Conservation (phyloP, 1,140 invertebrate genomes). For the Temnothorax curvispinosus region DNA sequence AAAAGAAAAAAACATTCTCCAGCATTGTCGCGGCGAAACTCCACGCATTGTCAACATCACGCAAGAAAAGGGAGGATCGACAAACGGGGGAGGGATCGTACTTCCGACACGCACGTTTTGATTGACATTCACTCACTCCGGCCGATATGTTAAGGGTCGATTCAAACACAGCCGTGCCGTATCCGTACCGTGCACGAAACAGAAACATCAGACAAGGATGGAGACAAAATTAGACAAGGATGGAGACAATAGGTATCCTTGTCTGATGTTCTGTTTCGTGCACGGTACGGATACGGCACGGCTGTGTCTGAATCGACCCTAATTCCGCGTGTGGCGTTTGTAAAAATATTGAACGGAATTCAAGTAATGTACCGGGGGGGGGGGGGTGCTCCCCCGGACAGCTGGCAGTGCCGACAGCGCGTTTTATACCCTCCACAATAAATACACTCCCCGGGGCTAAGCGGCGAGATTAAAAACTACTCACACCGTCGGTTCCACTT, state of each 20-base stretch:
- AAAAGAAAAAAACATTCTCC: slow-evolving; percentile 3
- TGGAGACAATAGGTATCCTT: too few species aligned
- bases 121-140: background rate
- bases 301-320: too few species aligned
- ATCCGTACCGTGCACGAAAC: too few species aligned
- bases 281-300: too few species aligned
- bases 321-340: background rate
- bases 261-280: too few species aligned
- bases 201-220: too few species aligned
- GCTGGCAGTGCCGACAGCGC: background rate
- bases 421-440: slow-evolving; percentile 37
- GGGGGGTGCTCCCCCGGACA: background rate
- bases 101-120: slow-evolving; percentile 8
- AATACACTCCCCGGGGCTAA: slow-evolving; percentile 34
- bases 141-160: slow-evolving; percentile 35
- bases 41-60: slow-evolving; percentile 2
- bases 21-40: background rate
- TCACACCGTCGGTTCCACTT: slow-evolving; percentile 57
- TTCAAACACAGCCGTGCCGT: too few species aligned
- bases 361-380: slow-evolving; percentile 7
- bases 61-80: background rate
- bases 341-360: slow-evolving; percentile 43
- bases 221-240: too few species aligned
- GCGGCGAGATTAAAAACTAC: slow-evolving; percentile 54
- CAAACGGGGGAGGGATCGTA: background rate